Evolutionary conservation across 1,140 invertebrate genomes (phyloP).

Genomic region (Pristionchus pacificus): DNA sequence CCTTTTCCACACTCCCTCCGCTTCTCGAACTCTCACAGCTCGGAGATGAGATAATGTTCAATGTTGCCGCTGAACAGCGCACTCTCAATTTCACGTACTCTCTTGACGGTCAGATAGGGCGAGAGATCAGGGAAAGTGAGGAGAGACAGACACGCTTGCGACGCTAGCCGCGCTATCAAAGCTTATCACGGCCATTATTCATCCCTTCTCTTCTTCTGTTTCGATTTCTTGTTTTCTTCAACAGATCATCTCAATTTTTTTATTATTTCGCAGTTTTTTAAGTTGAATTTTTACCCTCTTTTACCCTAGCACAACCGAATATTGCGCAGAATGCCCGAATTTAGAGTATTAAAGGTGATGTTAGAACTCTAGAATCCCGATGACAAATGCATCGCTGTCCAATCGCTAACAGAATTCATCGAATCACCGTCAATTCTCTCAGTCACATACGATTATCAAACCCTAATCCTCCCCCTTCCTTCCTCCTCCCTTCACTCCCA

Average conservation of each 20-base stretch:
- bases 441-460: too few species aligned
- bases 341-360: conserved; percentile 9
- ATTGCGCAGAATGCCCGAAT: conserved; percentile 11
- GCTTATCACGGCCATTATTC: neutral
- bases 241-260: conserved; percentile 2
- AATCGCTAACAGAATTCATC: too few species aligned
- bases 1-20: conserved; percentile 8
- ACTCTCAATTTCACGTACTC: too few species aligned
- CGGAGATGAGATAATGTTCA: too few species aligned
- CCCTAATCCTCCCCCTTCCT: too few species aligned
- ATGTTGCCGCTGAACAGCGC: neutral
- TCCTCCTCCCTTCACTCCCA: too few species aligned
- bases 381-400: neutral
- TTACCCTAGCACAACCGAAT: conserved; percentile 16
- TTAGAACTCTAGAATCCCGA: neutral
- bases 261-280: neutral
- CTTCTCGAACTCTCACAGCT: neutral
- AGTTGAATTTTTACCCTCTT: conserved; percentile 6
- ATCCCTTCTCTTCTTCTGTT: conserved; percentile 7
- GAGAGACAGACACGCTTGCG: neutral
- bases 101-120: too few species aligned
- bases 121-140: too few species aligned
- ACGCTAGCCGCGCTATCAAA: neutral
- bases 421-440: too few species aligned
- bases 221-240: conserved; percentile 9